Evolutionary conservation across 2,113 vertebrate genomes (phyloP), one percentile per base, ranked within the genome.

Genomic region (Syrmaticus mikado): DNA sequence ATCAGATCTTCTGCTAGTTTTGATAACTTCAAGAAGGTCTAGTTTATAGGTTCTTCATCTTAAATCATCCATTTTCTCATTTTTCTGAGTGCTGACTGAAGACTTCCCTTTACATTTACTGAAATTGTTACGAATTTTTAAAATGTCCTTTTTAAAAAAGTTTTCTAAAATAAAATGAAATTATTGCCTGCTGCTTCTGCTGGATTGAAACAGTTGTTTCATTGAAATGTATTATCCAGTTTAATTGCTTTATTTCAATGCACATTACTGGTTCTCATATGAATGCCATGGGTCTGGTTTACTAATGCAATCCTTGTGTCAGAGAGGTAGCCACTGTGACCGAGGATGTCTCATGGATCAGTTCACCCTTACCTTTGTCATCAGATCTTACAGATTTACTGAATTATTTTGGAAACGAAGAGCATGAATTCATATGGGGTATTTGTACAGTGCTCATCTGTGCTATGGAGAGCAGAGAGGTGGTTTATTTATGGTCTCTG

Each of bases 51-150:
- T 87, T 81, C 55, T 88, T 40, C 57, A 84, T 92, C 68, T 93
- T 94, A 95, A 97, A 95, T 91, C 66, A 93, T 87, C 74, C 66
- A 77, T 96, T 97, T 97, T 85, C 90, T 97, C 82, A 90, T 95
- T 95, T 97, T 97, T 94, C 94, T 93, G 88, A 93, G 50, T 92
- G 76, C 95, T 92, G 79, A 92, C 82, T 94, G 80, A 96, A 93
- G 91, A 87, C 60, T 90, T 93, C 48, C 20, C 30, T 77, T 94
- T 78, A 72, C 70, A 92, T 93, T 96, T 93, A 70, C 50, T 91
- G 62, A 94, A 96, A 96, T 92, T 93, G 88, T 90, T 92, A 89
- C 13, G 72, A 58, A 58, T 81, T 97, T 87, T 88, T 80, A 71
- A 94, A 95, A 91, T 58, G 82, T 82, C 93, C 87, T 78, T 61